A percentile compares a stretch with the other conserved stretches of the same genome.
Evolutionary conservation across 92 coral and sea anemone genomes (phyloP).

Genomic region (Porites evermanni): DNA sequence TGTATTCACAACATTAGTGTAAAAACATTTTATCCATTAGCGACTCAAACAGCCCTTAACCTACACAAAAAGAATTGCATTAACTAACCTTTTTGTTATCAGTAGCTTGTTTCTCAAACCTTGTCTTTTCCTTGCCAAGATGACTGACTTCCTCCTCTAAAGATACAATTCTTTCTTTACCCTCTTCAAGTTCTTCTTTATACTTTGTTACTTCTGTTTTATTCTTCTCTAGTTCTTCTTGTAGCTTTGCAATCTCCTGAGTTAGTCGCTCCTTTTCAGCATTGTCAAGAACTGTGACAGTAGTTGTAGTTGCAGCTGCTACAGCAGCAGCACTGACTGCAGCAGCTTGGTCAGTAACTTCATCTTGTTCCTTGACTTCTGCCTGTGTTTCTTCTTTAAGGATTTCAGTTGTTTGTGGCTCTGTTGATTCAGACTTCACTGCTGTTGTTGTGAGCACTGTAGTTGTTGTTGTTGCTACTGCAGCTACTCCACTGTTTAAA

Average conservation of each 20-base stretch:
- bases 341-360: constrained; percentile 14
- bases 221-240: constrained; percentile 71
- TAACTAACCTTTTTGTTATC: constrained; percentile 85
- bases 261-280: constrained; percentile 71
- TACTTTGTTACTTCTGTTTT: constrained; percentile 68
- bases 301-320: constrained; percentile 26
- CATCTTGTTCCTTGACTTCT: constrained; percentile 68
- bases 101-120: constrained; percentile 89
- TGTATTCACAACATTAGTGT: too few relatives aligned
- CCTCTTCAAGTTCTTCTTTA: constrained; percentile 73
- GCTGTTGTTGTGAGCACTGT: constrained; percentile 59
- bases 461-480: constrained; percentile 39
- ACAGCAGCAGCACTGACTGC: constrained; percentile 7
- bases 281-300: constrained; percentile 70
- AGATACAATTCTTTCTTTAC: constrained; percentile 60
- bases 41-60: too few relatives aligned
- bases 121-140: constrained; percentile 80
- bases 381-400: constrained; percentile 71
- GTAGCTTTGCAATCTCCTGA: constrained; percentile 57
- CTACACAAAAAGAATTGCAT: too few relatives aligned
- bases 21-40: too few relatives aligned
- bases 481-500: constrained; percentile 40
- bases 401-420: constrained; percentile 14
- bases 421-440: constrained; percentile 55
- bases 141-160: constrained; percentile 77